Evolutionary conservation across 2,888 invertebrate genomes (phyloP).

Genomic region (Arctia plantaginis): DNA sequence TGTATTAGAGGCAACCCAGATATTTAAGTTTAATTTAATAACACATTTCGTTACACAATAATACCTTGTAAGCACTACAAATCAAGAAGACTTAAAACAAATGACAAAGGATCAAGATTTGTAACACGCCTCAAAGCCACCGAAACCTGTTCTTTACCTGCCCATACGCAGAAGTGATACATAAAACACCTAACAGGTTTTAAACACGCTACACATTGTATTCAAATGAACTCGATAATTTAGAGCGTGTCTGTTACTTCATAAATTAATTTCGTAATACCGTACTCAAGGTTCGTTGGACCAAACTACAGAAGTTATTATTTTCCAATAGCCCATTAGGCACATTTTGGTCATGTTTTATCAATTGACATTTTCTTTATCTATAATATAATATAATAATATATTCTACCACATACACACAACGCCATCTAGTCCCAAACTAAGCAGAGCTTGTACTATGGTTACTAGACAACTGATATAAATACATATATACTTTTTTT

Average conservation of each 20-base stretch:
- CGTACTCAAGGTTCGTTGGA: constrained; percentile 42
- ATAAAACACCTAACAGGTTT: constrained; percentile 58
- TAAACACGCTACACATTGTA: constrained; percentile 67
- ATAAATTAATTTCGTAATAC: constrained; percentile 58
- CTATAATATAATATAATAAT: too few species aligned
- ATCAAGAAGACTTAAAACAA: neutral
- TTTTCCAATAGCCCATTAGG: constrained; percentile 16
- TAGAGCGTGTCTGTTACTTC: constrained; percentile 63
- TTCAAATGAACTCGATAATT: constrained; percentile 72
- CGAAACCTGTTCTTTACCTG: constrained; percentile 46
- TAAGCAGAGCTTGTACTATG: too few species aligned
- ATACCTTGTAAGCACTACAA: neutral
- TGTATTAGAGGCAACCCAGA: neutral
- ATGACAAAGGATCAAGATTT: constrained; percentile 28
- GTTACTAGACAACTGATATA: too few species aligned
- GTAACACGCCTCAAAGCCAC: constrained; percentile 37
- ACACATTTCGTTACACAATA: neutral
- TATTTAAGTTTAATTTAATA: neutral
- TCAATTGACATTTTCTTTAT: constrained; percentile 7
- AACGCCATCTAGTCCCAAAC: too few species aligned
- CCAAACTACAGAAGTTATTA: constrained; percentile 28
- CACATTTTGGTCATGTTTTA: constrained; percentile 15
- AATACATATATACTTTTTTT: too few species aligned
- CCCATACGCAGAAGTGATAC: constrained; percentile 33
- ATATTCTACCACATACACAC: too few species aligned